Evolutionary conservation across 1,140 invertebrate genomes (phyloP), one percentile per base, ranked within the genome.

Genomic region (Zaprionus lachaisei): DNA sequence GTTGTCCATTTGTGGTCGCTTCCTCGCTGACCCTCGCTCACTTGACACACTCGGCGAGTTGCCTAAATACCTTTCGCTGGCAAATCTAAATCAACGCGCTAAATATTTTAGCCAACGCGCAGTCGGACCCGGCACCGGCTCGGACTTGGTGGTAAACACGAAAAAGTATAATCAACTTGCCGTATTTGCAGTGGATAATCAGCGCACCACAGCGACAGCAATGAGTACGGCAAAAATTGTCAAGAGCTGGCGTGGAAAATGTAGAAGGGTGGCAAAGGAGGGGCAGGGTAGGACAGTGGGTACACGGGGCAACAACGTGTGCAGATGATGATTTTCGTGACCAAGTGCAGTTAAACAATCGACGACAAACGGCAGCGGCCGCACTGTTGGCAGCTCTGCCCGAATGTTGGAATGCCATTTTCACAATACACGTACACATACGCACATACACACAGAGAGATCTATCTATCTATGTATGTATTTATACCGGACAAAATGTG

Each of bases 91-190:
- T 89, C 84, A 89, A 89, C 86, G 84, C 79, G 84, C 81, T 90
- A 89, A 90, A 89, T 89, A 90, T 89, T 89, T 89, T 81, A 89
- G 86, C 85, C 79, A 62, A 71, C 84, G 72, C 72, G 76, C 79
- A 84, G 79, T 12, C 47, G 4, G 9, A 49, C 44, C 20, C 44
- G 5, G 4, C 38, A n/a, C 17, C 20, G 44, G 44, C 44, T 11
- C 9, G 64, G 70, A 66, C 77, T 76, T 72, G 70, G 54, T 51
- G 75, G 74, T 81, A 81, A 89, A 81, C 85, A 90, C 85, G 85
- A 90, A 90, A 90, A 90, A 90, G 72, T 90, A 90, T 90, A 90
- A 90, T 90, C 85, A 90, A 90, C 85, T 90, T 67, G 81, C 81
- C 79, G 81, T 85, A 90, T 90, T 90, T 90, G 85, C 85, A 90